phyloP scores from a whole-genome alignment of 2,113 vertebrate genomes.

The Nymphicus hollandicus region DNA sequence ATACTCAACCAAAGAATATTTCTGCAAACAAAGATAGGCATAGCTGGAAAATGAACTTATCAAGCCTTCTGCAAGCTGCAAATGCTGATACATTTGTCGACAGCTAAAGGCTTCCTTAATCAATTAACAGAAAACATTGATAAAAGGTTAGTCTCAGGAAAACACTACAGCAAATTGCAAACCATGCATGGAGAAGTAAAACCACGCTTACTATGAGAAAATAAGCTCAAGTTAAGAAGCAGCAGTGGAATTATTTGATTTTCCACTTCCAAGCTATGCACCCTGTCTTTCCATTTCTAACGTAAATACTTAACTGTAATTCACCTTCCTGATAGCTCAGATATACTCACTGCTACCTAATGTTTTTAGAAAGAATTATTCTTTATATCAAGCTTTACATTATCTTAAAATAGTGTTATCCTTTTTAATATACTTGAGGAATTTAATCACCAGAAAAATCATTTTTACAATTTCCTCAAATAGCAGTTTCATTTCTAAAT shows the following conservation, averaged over 20 bases:
- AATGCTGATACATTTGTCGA: slow-evolving; percentile 9
- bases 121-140: slow-evolving; percentile 5
- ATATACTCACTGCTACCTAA: not conserved
- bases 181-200: slow-evolving; percentile 6
- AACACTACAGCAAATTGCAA: slow-evolving; percentile 1
- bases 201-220: not conserved
- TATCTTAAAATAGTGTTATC: not conserved
- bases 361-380: not conserved
- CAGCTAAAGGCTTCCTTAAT: slow-evolving; percentile 36
- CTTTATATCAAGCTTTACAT: not conserved
- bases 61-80: slow-evolving; percentile 36
- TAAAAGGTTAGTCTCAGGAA: not conserved
- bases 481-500: not conserved
- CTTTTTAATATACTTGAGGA: not conserved
- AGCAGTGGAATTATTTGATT: slow-evolving; percentile 4
- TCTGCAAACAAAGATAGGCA: slow-evolving; percentile 54
- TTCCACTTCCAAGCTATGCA: not conserved
- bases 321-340: not conserved
- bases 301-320: not conserved
- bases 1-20: slow-evolving; percentile 1
- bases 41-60: slow-evolving; percentile 35
- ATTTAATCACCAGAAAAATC: not conserved
- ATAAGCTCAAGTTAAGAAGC: not conserved
- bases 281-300: not conserved
- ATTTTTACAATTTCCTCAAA: not conserved